phyloP scores from a whole-genome alignment of 2,113 vertebrate species.

The Bolborhynchus lineola region DNA sequence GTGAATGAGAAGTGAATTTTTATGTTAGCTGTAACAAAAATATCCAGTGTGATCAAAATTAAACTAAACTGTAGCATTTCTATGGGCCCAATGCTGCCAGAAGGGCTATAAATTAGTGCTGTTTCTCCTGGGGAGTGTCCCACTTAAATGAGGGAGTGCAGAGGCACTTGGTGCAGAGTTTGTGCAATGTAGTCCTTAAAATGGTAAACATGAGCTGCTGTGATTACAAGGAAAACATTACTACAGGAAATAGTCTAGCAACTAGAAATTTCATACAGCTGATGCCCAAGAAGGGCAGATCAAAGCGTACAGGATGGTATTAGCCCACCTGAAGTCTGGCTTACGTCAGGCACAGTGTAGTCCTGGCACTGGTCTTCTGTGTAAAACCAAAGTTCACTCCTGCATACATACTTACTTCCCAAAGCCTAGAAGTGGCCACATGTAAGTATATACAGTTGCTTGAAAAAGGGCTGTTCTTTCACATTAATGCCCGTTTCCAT shows the following conservation, averaged over 20 bases:
- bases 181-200: background rate
- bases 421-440: conserved; percentile 6
- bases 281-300: background rate
- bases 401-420: background rate
- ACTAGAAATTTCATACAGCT: conserved; percentile 7
- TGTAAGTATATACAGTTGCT: background rate
- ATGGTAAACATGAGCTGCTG: background rate
- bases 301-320: background rate
- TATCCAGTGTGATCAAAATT: background rate
- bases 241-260: background rate
- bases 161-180: background rate
- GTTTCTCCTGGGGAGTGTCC: conserved; percentile 25
- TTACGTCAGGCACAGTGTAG: background rate
- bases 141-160: conserved; percentile 2
- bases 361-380: background rate
- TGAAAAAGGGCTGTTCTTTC: background rate
- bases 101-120: conserved; percentile 30
- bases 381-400: background rate
- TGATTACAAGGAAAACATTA: conserved; percentile 5
- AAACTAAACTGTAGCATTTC: background rate
- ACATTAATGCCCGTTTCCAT: background rate
- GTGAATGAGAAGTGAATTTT: background rate
- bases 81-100: background rate
- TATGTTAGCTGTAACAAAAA: background rate
- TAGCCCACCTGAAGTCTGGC: background rate